Base-by-base conservation (phyloP, 2,888 invertebrate genomes). In the Eupithecia tripunctaria region DNA sequence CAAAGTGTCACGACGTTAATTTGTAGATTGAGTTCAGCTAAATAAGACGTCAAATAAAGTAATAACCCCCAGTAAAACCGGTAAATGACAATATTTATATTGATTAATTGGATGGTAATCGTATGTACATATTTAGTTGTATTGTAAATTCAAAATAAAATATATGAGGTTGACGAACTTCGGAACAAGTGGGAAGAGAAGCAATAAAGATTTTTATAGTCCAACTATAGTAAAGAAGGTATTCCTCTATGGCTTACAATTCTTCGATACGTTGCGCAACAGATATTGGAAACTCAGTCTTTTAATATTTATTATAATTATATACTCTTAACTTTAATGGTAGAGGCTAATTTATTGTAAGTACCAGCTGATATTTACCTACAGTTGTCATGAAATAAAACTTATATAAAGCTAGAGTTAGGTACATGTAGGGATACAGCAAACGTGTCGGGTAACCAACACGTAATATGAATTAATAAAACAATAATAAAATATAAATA, bases 131-230 rank as follows among this genome's bases (percentile, higher is more conserved):
- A 90, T 88, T 91, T 86, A 89, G 86, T 83, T 86, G 87, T 88
- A 91, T 91, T 91, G 88, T 90, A 89, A 88, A 91, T 89, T 88
- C 82, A 84, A 86, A 85, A 82, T 83, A 85, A 86, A 89, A 90
- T 89, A 89, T 88, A 91, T 88, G 88, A 86, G 89, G 87, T 88
- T 85, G 81, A 80, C 81, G 89, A 91, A 88, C 91, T 86, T 81
- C 76, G 78, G 84, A 82, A 83, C 84, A 89, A 91, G 89, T 91
- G 89, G 90, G 90, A 91, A 91, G 91, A 90, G 89, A 90, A 88
- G 91, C 85, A 83, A 92, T 93, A 92, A 91, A 91, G 80, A 82
- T 86, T 90, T 90, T 92, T 91, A 92, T 91, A 85, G 88, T 83
- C 83, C 83, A 82, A 86, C 86, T 84, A 73, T 67, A 67, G 67